Evolutionary conservation across 2,113 vertebrate genomes (phyloP).

Genomic region (Pelecanus crispus): DNA sequence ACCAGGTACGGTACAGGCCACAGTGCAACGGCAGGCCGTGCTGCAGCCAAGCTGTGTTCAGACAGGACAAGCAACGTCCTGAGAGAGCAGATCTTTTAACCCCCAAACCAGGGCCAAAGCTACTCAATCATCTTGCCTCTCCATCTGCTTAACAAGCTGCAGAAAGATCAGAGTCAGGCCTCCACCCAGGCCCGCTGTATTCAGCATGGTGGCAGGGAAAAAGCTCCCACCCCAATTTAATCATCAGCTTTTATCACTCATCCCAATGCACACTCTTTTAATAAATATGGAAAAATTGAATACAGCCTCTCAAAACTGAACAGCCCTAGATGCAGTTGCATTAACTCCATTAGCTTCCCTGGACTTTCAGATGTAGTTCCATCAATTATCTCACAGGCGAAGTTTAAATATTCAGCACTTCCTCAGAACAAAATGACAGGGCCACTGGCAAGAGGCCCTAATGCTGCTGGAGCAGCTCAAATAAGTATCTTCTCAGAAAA

Average conservation of each 20-base stretch:
- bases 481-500: background rate
- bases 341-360: background rate
- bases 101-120: background rate
- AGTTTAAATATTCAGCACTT: conserved; percentile 7
- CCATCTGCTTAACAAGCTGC: background rate
- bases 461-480: background rate
- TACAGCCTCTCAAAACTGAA: background rate
- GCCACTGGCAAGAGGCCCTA: background rate
- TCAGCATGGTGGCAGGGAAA: background rate
- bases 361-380: background rate
- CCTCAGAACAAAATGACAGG: background rate
- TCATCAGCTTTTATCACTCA: background rate
- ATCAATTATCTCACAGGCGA: background rate
- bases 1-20: rapidly evolving
- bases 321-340: background rate
- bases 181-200: background rate
- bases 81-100: background rate
- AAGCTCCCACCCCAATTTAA: background rate
- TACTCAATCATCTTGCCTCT: background rate
- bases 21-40: rapidly evolving
- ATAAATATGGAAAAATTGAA: background rate
- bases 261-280: background rate
- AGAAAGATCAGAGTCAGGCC: background rate
- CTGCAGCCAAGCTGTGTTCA: rapidly evolving
- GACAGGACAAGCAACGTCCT: no score